A percentile compares a stretch with the other conserved stretches of the same genome.
Conservation (phyloP, 1,140 invertebrate species). For the Ruditapes philippinarum region DNA sequence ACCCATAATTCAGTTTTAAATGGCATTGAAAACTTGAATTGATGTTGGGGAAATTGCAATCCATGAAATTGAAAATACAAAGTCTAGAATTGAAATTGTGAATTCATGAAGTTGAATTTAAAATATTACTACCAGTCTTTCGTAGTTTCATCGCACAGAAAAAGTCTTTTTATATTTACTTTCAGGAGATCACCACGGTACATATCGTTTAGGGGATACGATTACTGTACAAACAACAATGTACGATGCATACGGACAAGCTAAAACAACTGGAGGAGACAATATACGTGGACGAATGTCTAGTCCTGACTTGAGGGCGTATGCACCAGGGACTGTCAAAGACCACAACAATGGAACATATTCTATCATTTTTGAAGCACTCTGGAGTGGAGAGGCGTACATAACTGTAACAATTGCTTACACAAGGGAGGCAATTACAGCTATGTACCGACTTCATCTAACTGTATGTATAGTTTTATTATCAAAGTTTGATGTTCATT, state of each 20-base stretch:
- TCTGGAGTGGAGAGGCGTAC: neutral
- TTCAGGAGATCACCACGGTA: too few species aligned
- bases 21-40: too few species aligned
- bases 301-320: neutral
- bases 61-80: too few species aligned
- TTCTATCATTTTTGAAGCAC: neutral
- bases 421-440: neutral
- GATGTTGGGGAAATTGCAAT: too few species aligned
- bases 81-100: too few species aligned
- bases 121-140: too few species aligned
- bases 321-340: neutral
- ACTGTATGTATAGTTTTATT: too few species aligned
- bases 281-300: neutral
- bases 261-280: neutral
- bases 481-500: too few species aligned
- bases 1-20: too few species aligned
- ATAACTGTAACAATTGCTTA: neutral
- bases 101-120: too few species aligned
- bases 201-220: neutral
- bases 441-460: neutral
- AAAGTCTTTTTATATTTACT: too few species aligned
- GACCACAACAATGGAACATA: constrained; percentile 1
- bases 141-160: too few species aligned
- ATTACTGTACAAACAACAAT: neutral
- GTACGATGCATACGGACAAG: neutral